A percentile compares a stretch with the other conserved stretches of the same genome.
Conservation (phyloP, 1,140 invertebrate species). For the Caligus rogercresseyi region DNA sequence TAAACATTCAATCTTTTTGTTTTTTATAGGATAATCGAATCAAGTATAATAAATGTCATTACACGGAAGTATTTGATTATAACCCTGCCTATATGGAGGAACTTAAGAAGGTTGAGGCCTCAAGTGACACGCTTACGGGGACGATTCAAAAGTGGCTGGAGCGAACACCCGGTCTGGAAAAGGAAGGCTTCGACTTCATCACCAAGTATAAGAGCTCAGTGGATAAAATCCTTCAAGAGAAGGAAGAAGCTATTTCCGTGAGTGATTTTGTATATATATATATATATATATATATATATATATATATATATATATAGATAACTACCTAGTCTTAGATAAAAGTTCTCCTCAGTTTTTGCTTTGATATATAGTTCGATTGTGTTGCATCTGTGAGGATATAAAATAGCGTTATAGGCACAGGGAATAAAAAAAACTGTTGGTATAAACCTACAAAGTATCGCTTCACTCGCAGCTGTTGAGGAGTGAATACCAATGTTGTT, state of each 20-base stretch:
- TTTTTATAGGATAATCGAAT: conserved; percentile 35
- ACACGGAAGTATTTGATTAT: conserved; percentile 63
- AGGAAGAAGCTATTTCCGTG: conserved; percentile 11
- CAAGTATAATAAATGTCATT: conserved; percentile 76
- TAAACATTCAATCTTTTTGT: no score
- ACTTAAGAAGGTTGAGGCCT: conserved; percentile 53
- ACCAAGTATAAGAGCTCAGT: conserved; percentile 44
- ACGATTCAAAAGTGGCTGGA: conserved; percentile 83
- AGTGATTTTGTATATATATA: conserved; percentile 2
- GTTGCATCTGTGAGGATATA: no score
- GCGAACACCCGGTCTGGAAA: conserved; percentile 71
- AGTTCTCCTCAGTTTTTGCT: no score
- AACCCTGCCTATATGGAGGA: conserved; percentile 48
- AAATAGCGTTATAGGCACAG: no score
- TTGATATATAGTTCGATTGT: no score
- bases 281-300: no score
- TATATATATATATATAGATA: no score
- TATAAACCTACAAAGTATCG: no score
- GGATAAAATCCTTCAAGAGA: conserved; percentile 1
- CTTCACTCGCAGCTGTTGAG: no score
- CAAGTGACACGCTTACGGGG: conserved; percentile 47
- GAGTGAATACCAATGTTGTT: no score
- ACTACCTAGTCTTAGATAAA: no score
- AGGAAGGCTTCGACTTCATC: conserved; percentile 78
- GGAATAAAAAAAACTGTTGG: no score